These are phyloP conservation scores for Neoniphon sammara DNA, from an alignment of 2,797 vertebrate species.

Conservation along the genomic window DNA sequence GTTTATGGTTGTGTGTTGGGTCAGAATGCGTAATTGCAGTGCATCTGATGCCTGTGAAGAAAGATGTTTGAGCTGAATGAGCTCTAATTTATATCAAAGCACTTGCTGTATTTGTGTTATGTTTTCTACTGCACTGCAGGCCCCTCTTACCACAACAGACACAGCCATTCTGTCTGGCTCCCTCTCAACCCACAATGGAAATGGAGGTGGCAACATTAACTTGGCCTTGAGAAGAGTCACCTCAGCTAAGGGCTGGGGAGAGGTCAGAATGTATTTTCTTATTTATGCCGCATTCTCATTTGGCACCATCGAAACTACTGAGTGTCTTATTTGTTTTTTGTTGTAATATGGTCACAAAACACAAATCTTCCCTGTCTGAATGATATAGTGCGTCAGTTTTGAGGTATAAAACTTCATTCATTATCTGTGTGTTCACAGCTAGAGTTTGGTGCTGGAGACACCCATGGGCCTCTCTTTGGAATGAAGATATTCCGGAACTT, in stretches of 20 bases:
- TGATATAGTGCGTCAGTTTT: conserved; percentile 2
- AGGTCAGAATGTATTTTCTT: conserved; percentile 80
- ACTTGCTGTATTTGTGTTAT: neutral
- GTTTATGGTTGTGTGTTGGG: neutral
- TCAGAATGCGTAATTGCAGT: neutral
- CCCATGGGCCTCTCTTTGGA: conserved; percentile 93
- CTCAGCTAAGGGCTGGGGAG: conserved; percentile 96
- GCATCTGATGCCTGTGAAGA: neutral
- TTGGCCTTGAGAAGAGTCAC: conserved; percentile 92
- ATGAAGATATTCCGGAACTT: conserved; percentile 97
- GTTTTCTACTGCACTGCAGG: conserved; percentile 82
- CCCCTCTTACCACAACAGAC: conserved; percentile 93
- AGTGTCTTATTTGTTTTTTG: neutral
- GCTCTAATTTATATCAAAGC: conserved; percentile 8
- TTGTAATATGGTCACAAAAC: neutral
- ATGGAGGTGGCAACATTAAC: conserved; percentile 94
- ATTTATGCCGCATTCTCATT: conserved; percentile 17
- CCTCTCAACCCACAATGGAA: conserved; percentile 98
- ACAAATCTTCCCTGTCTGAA: neutral
- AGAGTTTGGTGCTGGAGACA: conserved; percentile 95
- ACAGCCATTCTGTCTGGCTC: conserved; percentile 96
- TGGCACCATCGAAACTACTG: neutral
- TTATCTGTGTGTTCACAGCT: conserved; percentile 81
- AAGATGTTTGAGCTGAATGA: neutral
- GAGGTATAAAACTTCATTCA: neutral